Base-by-base conservation (phyloP, 2,797 vertebrate species). In the Eidolon dupreanum region DNA sequence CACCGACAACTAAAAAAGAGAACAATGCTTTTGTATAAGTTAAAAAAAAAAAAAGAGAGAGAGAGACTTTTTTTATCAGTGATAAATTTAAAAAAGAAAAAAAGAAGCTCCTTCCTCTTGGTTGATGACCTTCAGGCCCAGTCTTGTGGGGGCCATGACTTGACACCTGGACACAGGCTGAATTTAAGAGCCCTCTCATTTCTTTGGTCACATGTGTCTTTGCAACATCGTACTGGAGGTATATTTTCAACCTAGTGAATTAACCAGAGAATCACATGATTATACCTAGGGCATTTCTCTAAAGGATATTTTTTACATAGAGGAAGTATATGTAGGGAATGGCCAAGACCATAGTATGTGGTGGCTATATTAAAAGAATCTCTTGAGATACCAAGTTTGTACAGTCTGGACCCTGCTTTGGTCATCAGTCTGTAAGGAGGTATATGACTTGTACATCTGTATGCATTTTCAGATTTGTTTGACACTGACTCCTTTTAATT, bases 291-390 rank as follows among this genome's bases (percentile, higher is more conserved):
- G 33, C 8, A 51, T 33, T 0, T 59, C 7, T 79, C 41, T 75
- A 79, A 71, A 49, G 66, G 17, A 73, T 49, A 3, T 59, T 53
- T 65, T 65, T 20, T 36, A 41, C 12, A 5, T 6, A 26, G 1
- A 85, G 11, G 5, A 87, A 75, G n/a, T 46, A 53, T 2, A 38
- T 43, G 2, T 31, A 46, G 6, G 43, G 11, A 91, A 83, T 20
- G 16, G 22, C 59, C 11, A 66, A 26, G 15, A 73, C 33, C 26
- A 89, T 22, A 46, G 4, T 36, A 22, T 41, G 65, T 49, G 22
- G 73, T 0, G 0, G 22, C 6, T 57, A 16, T 2, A 13, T 3
- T 26, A 3, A 3, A 57, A 70, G 3, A 68, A 33, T 19, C 3
- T 57, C 13, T 61, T 41, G 13, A 65, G 51, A 49, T 24, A 82